These are phyloP conservation scores for Ochotona curzoniae DNA, from an alignment of 2,113 vertebrate genomes.

Conservation along the genomic window DNA sequence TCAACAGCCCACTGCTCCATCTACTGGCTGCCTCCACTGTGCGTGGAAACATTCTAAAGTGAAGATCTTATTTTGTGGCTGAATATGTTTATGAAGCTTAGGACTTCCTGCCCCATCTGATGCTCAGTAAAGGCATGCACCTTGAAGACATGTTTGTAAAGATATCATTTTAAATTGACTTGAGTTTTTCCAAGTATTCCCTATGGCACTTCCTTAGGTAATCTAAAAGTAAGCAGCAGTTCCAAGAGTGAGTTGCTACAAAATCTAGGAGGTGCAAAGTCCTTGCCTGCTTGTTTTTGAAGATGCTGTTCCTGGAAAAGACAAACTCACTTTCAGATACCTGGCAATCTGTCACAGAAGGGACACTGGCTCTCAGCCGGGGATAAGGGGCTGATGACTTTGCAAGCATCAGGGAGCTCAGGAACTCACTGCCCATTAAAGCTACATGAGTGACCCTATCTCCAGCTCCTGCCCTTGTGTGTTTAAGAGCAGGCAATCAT, in stretches of 20 bases:
- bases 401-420: not conserved
- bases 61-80: not conserved
- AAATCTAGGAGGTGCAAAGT: not conserved
- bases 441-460: accelerated
- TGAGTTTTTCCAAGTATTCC: not conserved
- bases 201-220: not conserved
- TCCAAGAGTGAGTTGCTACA: not conserved
- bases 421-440: not conserved
- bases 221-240: not conserved
- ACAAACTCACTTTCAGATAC: not conserved
- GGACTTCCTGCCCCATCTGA: not conserved
- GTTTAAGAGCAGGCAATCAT: accelerated
- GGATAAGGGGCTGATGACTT: not conserved
- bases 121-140: not conserved
- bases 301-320: not conserved
- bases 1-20: not conserved
- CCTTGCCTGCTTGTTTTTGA: not conserved
- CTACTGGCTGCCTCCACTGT: not conserved
- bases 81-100: not conserved
- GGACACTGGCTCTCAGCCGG: accelerated
- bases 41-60: not conserved
- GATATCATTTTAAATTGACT: not conserved
- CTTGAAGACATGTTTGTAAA: not conserved
- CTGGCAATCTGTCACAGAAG: not conserved
- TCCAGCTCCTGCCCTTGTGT: accelerated